These are phyloP conservation scores for Eupithecia dodoneata DNA, from an alignment of 2,888 invertebrate genomes.

Conservation along the genomic window DNA sequence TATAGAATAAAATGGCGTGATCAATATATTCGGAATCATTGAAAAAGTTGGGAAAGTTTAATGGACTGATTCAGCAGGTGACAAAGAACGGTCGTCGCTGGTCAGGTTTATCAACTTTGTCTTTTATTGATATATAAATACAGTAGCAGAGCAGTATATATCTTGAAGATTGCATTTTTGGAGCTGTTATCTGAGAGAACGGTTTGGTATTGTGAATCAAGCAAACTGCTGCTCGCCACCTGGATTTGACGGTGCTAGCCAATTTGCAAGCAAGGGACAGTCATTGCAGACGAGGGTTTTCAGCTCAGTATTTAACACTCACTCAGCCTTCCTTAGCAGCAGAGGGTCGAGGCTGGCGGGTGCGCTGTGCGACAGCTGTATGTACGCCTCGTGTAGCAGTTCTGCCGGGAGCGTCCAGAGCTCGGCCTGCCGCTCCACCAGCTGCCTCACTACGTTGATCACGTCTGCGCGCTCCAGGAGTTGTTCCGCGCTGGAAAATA, in stretches of 20 bases:
- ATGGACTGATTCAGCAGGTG: too few relatives aligned
- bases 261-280: not conserved
- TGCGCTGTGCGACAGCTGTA: constrained; percentile 92
- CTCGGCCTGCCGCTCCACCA: constrained; percentile 87
- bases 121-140: too few relatives aligned
- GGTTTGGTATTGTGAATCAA: not conserved
- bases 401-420: constrained; percentile 88
- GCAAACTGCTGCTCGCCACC: not conserved
- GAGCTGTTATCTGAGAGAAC: not conserved
- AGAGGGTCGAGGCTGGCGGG: constrained; percentile 91
- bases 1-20: too few relatives aligned
- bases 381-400: constrained; percentile 93
- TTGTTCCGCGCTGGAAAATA: constrained; percentile 84
- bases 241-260: not conserved
- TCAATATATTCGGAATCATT: too few relatives aligned
- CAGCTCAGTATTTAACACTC: not conserved
- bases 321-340: constrained; percentile 78
- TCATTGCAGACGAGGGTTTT: not conserved
- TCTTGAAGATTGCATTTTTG: too few relatives aligned
- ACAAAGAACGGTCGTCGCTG: too few relatives aligned
- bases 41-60: too few relatives aligned
- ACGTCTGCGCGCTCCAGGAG: constrained; percentile 93
- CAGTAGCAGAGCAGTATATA: too few relatives aligned
- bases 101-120: too few relatives aligned
- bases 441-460: constrained; percentile 92